Evolutionary conservation across 2,797 vertebrate species (phyloP), one percentile per base, ranked within the genome.

Genomic region (Macrochelys suwanniensis): DNA sequence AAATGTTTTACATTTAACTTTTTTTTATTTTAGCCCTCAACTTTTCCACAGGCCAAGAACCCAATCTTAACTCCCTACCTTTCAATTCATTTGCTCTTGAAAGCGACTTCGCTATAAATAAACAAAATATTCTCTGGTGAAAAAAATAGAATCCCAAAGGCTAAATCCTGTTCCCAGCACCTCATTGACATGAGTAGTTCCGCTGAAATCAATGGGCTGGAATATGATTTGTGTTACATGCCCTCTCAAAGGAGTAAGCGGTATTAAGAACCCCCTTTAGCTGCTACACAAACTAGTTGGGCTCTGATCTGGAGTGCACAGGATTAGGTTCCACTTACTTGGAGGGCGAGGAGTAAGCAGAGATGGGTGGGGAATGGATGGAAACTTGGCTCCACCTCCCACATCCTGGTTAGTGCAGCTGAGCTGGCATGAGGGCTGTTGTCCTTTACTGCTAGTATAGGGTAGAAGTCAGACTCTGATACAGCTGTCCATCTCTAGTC

Each of bases 111-210:
- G 68, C 87, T 81, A 93, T 50, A 82, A 56, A 86, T 56, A 97
- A 97, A 61, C 6, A 2, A 12, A 68, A 65, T 68, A 76, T 61
- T 95, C 78, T 95, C 71, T 91, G 56, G 85, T 79, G 76, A 96
- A 94, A 84, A 91, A 97, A 94, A 92, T 89, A 86, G 90, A 91
- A 78, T 93, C 80, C 88, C 95, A 53, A 96, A 95, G 95, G 91
- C 84, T 94, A 77, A 42, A 0, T 83, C 82, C 77, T 88, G 80
- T 77, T 87, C 10, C 77, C 65, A 31, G 6, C 1, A 19, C 94
- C 74, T 84, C 31, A n/a, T 59, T 83, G 33, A 87, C 25, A 4
- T 5, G 5, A 91, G 79, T 23, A 87, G 74, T 0, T 0, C 49
- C 7, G 5, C 54, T 76, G 74, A 87, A 93, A 42, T 17, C 50